Base-by-base conservation (phyloP, 2,113 vertebrate genomes). In the Sander lucioperca region DNA sequence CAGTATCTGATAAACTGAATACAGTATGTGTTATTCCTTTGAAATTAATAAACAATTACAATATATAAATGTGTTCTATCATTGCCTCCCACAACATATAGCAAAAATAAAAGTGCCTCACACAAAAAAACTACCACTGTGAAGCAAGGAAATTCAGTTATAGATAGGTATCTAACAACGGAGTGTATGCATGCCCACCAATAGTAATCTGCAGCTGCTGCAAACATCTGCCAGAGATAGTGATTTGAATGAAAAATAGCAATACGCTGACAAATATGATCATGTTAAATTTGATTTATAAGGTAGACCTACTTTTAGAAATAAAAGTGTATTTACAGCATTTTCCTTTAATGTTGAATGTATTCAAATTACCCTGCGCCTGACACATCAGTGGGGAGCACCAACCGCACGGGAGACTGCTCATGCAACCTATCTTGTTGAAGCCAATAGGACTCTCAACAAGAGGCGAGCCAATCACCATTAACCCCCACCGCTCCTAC, bases 361-460 rank as follows among this genome's bases (percentile, higher is more conserved):
- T 4, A n/a, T 50, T 14, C 5, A 48, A 33, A 33, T 11, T 8
- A 18, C 15, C 27, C 15, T 33, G 15, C 18, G 27, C 15, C 8
- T 47, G 19, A 30, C 33, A 27, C 25, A 1, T 16, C 23, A 66
- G 7, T 33, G 18, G 13, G 1, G 4, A 50, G 6, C 48, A 9
- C 30, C 45, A 71, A 69, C 14, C 58, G 2, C 53, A 51, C 16
- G 15, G 16, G 23, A 23, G 11, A 36, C 9, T 91, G 90, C 54
- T 74, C 5, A 0, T 84, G 79, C 91, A 93, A 92, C 92, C 91
- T 77, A 93, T 0, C 90, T 80, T 90, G 75, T 19, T 53, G 0
- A 61, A 16, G 3, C 18, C 25, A 9, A 27, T 14, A 5, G 6
- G 53, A n/a, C 45, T 33, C 8, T 2, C 8, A 5, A 7, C 6